These are phyloP conservation scores for Urechis unicinctus DNA, from an alignment of 2,888 invertebrate genomes.

Conservation along the genomic window DNA sequence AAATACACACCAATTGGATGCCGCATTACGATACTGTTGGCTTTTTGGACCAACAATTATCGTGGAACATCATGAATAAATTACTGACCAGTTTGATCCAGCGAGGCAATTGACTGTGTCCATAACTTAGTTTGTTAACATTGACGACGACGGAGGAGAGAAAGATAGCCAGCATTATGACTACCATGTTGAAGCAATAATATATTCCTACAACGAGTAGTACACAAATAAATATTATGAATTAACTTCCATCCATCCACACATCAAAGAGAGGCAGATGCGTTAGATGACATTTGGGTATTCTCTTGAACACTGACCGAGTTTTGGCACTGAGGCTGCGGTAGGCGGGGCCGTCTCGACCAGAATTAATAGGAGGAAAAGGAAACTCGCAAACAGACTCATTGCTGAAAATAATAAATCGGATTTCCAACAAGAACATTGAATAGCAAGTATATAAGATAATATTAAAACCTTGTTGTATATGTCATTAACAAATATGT, in stretches of 20 bases:
- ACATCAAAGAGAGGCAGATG: no score
- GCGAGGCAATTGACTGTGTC: neutral
- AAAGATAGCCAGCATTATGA: neutral
- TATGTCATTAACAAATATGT: no score
- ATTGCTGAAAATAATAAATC: conserved; percentile 11
- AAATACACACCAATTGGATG: no score
- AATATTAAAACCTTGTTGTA: no score
- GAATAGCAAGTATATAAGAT: no score
- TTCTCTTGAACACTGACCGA: conserved; percentile 9
- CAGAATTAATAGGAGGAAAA: conserved; percentile 11
- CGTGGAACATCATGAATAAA: no score
- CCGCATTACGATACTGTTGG: no score
- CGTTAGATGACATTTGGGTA: no score
- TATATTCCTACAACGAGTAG: neutral
- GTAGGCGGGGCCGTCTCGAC: conserved; percentile 15
- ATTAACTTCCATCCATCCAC: no score
- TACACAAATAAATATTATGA: neutral
- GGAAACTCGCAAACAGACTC: conserved; percentile 14
- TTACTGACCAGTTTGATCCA: neutral
- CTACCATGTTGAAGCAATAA: neutral
- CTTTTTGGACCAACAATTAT: no score
- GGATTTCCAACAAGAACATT: no score
- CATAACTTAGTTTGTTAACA: neutral
- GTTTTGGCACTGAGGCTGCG: conserved; percentile 11
- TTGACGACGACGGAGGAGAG: neutral